Conservation (phyloP, 2,797 vertebrate genomes). For the Sebastes hubbsi region DNA sequence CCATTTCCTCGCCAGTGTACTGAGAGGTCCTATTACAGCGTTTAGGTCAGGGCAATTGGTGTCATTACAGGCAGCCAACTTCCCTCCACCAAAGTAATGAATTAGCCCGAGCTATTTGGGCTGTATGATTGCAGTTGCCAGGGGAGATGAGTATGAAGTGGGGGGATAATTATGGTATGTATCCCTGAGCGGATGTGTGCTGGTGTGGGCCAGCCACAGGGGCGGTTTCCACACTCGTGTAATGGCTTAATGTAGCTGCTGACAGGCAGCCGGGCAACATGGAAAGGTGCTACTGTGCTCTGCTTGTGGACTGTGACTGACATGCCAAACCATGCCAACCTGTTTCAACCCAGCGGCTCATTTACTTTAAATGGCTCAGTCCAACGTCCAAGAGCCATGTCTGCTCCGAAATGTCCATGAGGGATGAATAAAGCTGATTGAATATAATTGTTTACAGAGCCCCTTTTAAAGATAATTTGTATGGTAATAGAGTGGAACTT, state of each 20-base stretch:
- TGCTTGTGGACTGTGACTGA: slow-evolving; percentile 70
- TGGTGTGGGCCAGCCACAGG: slow-evolving; percentile 65
- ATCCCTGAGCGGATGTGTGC: slow-evolving; percentile 74
- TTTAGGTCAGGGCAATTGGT: slow-evolving; percentile 95
- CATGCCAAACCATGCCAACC: slow-evolving; percentile 56
- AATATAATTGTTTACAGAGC: slow-evolving; percentile 60
- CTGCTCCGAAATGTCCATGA: slow-evolving; percentile 33
- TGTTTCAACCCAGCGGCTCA: slow-evolving; percentile 53
- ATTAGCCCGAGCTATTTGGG: slow-evolving; percentile 93
- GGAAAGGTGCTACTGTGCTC: slow-evolving; percentile 79
- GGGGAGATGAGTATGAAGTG: slow-evolving; percentile 89
- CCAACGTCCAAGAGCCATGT: slow-evolving; percentile 44
- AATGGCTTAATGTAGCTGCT: slow-evolving; percentile 75
- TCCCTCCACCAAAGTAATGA: slow-evolving; percentile 92
- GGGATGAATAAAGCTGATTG: slow-evolving; percentile 55
- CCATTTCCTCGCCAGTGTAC: slow-evolving; percentile 90
- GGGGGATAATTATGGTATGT: slow-evolving; percentile 78
- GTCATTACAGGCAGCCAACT: slow-evolving; percentile 96
- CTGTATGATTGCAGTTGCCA: slow-evolving; percentile 91
- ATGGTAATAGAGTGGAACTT: slow-evolving; percentile 53
- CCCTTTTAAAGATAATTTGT: slow-evolving; percentile 38
- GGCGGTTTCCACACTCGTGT: slow-evolving; percentile 70
- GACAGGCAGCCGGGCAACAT: slow-evolving; percentile 69
- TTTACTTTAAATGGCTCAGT: slow-evolving; percentile 58
- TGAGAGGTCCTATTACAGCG: slow-evolving; percentile 91